These are phyloP conservation scores for Cloeon dipterum DNA, from an alignment of 2,888 invertebrate species.

Conservation along the genomic window DNA sequence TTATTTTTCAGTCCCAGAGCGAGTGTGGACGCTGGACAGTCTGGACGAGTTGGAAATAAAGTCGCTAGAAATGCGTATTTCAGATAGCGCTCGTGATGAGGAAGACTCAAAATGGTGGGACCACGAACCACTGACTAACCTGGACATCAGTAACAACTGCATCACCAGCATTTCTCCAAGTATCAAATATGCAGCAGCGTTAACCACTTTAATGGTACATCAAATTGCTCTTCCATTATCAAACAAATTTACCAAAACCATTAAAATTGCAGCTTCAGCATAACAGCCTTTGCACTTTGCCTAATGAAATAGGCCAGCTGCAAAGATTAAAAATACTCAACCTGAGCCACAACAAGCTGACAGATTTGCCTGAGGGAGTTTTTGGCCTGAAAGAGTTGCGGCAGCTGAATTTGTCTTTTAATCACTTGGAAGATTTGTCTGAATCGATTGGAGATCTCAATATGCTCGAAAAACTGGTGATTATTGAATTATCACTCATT, in stretches of 20 bases:
- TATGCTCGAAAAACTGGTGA: slow-evolving; percentile 52
- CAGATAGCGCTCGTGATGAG: slow-evolving; percentile 18
- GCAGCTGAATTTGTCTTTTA: slow-evolving; percentile 49
- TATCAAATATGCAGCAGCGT: slow-evolving; percentile 38
- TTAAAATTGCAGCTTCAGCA: slow-evolving; percentile 44
- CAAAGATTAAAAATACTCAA: slow-evolving; percentile 40
- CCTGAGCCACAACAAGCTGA: slow-evolving; percentile 43
- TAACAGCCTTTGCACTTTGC: slow-evolving; percentile 49
- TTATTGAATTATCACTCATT: neutral
- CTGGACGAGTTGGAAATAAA: slow-evolving; percentile 18
- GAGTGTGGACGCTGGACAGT: slow-evolving; percentile 20
- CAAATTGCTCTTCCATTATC: neutral
- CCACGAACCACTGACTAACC: slow-evolving; percentile 45
- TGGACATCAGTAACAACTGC: slow-evolving; percentile 57
- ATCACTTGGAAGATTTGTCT: slow-evolving; percentile 38
- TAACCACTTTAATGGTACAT: slow-evolving; percentile 44
- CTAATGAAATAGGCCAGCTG: slow-evolving; percentile 47
- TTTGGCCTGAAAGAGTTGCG: slow-evolving; percentile 44
- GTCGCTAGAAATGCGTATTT: slow-evolving; percentile 11
- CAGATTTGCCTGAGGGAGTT: slow-evolving; percentile 34
- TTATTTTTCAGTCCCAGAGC: slow-evolving; percentile 13
- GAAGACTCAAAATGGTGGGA: slow-evolving; percentile 62
- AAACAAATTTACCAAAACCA: slow-evolving; percentile 8
- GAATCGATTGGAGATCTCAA: slow-evolving; percentile 54
- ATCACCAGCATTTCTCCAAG: slow-evolving; percentile 36